Evolutionary conservation across 2,888 invertebrate species (phyloP), one percentile per base, ranked within the genome.

Genomic region (Petrophora chlorosata): DNA sequence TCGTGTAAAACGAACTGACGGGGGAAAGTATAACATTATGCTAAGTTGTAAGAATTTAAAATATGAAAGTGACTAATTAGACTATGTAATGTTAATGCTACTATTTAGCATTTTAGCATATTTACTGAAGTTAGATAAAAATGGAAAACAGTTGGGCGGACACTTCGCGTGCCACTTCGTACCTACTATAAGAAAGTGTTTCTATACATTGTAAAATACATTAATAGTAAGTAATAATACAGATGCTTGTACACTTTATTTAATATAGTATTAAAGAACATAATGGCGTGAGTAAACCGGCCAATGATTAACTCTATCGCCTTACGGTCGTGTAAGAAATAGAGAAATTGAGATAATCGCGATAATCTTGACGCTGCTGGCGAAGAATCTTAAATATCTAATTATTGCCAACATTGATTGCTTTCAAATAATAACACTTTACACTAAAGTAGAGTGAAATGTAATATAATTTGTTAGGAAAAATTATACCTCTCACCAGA

Each of bases 11-110:
- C 19, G 30, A 29, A 48, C 25, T 43, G 48, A 46, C 32, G 41
- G 36, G 38, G 32, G 50, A 57, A 57, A 56, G 56, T 47, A 13
- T 44, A 42, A 40, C 43, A 39, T 40, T 33, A 36, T 44, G 40
- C 43, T 23, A 38, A 36, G 14, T 26, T 12, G 17, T 34, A 59
- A 55, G 53, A 56, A 61, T 59, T 64, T 63, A 62, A 67, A 69
- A 67, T 67, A 67, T 59, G 76, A 79, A 79, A 79, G 75, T 68
- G 64, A 54, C 56, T 73, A 73, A 79, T 76, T 74, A 65, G 57
- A 70, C 63, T 60, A 67, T 66, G 66, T 68, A 66, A 63, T 66
- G 70, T 67, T 64, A 72, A 70, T 69, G 25, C 32, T 52, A 66
- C 67, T 59, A 67, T 64, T 67, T 63, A 13, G 1, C 9, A 17